phyloP scores from a whole-genome alignment of 2,888 invertebrate genomes.

The Rhingia campestris region DNA sequence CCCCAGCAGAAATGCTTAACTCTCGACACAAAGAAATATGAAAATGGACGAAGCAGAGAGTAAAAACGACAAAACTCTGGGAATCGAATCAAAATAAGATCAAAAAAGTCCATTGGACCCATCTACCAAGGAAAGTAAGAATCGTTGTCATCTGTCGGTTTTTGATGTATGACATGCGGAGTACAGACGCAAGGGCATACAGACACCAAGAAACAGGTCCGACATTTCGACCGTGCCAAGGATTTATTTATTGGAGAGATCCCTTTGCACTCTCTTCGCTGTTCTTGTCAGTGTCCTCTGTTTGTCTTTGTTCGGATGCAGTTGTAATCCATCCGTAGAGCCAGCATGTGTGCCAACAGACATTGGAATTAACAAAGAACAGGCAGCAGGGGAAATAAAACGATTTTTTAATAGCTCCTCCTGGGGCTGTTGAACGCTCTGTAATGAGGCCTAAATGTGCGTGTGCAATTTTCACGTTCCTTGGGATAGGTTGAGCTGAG shows the following conservation, averaged over 20 bases:
- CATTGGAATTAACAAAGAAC: constrained; percentile 47
- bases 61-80: constrained; percentile 16
- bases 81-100: constrained; percentile 24
- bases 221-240: constrained; percentile 36
- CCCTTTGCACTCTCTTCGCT: not conserved
- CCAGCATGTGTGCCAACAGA: constrained; percentile 68
- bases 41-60: not conserved
- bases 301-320: constrained; percentile 58
- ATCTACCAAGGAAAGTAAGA: constrained; percentile 23
- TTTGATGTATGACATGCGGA: constrained; percentile 19
- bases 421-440: constrained; percentile 35
- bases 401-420: constrained; percentile 40
- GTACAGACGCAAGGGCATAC: too few relatives aligned
- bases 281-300: constrained; percentile 14
- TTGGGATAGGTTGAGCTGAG: constrained; percentile 39
- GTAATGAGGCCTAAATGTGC: constrained; percentile 58
- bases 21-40: not conserved
- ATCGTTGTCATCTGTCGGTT: constrained; percentile 54
- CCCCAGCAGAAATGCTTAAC: not conserved
- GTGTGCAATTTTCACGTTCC: constrained; percentile 28
- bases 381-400: not conserved
- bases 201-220: not conserved
- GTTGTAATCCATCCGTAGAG: constrained; percentile 37
- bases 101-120: constrained; percentile 30
- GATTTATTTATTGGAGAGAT: constrained; percentile 44